Evolutionary conservation across 1,140 invertebrate species (phyloP).

Genomic region (Drosophila setifemur): DNA sequence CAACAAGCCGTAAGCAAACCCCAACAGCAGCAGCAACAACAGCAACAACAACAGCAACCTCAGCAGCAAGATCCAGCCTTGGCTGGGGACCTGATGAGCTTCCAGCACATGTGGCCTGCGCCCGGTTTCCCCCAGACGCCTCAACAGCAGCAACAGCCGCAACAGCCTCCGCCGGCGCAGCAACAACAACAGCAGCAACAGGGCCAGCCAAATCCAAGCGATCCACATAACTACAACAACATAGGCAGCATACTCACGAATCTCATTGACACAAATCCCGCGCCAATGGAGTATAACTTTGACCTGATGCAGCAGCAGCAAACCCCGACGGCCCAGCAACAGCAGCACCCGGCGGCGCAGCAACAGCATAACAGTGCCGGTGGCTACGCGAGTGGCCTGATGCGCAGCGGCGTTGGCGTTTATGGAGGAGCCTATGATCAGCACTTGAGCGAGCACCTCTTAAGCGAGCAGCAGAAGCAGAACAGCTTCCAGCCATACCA

Average conservation of each 20-base stretch:
- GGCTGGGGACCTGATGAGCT: slow-evolving; percentile 65
- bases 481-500: slow-evolving; percentile 80
- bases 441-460: slow-evolving; percentile 59
- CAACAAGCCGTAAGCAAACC: slow-evolving; percentile 53
- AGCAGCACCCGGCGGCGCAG: slow-evolving; percentile 56
- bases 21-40: slow-evolving; percentile 51
- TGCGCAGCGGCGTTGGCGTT: slow-evolving; percentile 57
- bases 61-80: slow-evolving; percentile 63
- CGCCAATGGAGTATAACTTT: slow-evolving; percentile 78
- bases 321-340: slow-evolving; percentile 47
- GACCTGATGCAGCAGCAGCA: slow-evolving; percentile 68
- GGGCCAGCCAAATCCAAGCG: slow-evolving; percentile 46
- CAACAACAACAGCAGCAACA: slow-evolving; percentile 56
- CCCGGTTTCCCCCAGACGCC: slow-evolving; percentile 30
- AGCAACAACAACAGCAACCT: slow-evolving; percentile 49
- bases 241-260: slow-evolving; percentile 82
- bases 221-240: slow-evolving; percentile 79
- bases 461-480: slow-evolving; percentile 77
- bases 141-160: slow-evolving; percentile 55
- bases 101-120: slow-evolving; percentile 77
- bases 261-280: slow-evolving; percentile 79
- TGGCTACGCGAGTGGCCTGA: slow-evolving; percentile 50
- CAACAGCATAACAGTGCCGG: slow-evolving; percentile 62
- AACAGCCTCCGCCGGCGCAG: slow-evolving; percentile 38
- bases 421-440: slow-evolving; percentile 71